These are phyloP conservation scores for Acanthiza pusilla DNA, from an alignment of 2,797 vertebrate genomes.

Conservation along the genomic window DNA sequence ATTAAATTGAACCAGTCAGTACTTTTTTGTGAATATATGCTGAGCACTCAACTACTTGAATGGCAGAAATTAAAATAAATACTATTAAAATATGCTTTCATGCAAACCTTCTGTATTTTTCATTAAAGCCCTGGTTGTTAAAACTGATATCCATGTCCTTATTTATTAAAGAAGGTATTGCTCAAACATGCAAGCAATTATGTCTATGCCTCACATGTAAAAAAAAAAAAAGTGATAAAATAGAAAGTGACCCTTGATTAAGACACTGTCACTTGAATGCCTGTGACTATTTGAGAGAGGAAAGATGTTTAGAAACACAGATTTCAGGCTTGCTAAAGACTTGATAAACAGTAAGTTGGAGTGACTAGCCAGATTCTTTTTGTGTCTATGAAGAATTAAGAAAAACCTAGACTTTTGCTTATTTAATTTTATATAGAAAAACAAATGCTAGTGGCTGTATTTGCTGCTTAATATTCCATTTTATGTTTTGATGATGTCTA, in stretches of 20 bases:
- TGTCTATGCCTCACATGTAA: background rate
- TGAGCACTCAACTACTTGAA: background rate
- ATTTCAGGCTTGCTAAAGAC: background rate
- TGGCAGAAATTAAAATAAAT: background rate
- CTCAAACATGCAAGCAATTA: background rate
- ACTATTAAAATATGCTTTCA: background rate
- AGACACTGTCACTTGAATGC: background rate
- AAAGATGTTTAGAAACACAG: background rate
- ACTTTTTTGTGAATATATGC: background rate
- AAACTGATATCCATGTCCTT: background rate
- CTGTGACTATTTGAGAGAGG: background rate
- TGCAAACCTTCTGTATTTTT: background rate
- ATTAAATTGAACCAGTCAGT: background rate
- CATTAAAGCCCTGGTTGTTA: background rate
- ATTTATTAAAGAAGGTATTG: background rate
- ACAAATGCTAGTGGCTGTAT: background rate
- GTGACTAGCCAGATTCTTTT: background rate
- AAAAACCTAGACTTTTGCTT: background rate
- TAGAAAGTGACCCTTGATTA: background rate
- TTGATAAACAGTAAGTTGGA: background rate
- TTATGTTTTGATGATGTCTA: background rate
- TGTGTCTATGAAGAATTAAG: background rate
- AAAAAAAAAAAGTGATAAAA: background rate
- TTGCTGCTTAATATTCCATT: background rate
- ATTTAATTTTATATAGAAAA: background rate